Evolutionary conservation across 30 jellyfish, hydroid and myxozoan genomes (phyloP).

Genomic region (Turritopsis rubra): DNA sequence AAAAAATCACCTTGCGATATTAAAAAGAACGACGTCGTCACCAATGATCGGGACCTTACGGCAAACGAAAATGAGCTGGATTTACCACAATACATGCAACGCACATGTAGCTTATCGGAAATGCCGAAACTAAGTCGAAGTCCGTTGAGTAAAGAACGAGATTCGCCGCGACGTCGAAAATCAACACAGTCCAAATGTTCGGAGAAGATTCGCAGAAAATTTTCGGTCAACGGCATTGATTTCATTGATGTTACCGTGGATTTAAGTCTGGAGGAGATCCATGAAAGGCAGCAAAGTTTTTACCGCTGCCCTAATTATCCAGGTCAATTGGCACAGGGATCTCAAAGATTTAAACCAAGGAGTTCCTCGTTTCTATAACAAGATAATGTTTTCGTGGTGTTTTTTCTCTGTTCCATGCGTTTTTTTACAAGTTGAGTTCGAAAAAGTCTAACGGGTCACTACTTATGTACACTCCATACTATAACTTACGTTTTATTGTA

Average conservation of each 20-base stretch:
- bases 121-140: slow-evolving; percentile 1
- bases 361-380: neutral
- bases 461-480: too few species aligned
- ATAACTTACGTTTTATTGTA: too few species aligned
- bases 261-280: neutral
- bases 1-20: neutral
- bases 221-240: slow-evolving; percentile 3
- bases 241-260: neutral
- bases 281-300: neutral
- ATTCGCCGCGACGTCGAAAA: neutral
- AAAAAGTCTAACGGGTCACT: too few species aligned
- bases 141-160: neutral
- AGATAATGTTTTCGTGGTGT: too few species aligned
- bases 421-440: too few species aligned
- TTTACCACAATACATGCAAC: neutral
- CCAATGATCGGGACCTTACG: neutral
- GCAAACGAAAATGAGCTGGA: neutral
- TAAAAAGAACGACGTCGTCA: neutral
- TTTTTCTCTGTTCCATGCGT: neutral
- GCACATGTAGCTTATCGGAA: neutral
- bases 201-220: neutral
- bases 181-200: neutral
- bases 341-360: neutral
- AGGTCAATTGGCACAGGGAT: neutral
- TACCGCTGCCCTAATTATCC: neutral